Conservation (phyloP, 2,888 invertebrate genomes). For the Dastarcus helophoroides region DNA sequence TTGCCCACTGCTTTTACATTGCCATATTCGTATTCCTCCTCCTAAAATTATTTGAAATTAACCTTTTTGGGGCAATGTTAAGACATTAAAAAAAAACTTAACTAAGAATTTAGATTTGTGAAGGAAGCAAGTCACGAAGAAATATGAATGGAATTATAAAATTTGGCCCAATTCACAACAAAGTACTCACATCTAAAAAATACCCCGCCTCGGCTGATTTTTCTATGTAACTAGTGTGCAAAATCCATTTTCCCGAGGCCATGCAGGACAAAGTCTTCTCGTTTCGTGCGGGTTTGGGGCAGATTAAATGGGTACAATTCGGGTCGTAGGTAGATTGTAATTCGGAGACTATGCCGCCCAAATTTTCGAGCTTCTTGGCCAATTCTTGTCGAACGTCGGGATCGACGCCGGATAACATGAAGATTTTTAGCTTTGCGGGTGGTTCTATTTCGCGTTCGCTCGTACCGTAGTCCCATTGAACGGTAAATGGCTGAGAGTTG, state of each 20-base stretch:
- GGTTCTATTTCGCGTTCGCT: constrained; percentile 10
- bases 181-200: constrained; percentile 50
- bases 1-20: constrained; percentile 50
- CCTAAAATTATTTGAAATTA: constrained; percentile 42
- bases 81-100: too few relatives aligned
- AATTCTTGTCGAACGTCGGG: constrained; percentile 17
- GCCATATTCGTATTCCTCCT: constrained; percentile 78
- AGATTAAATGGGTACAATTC: constrained; percentile 64
- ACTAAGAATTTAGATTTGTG: not conserved
- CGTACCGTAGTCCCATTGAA: constrained; percentile 59
- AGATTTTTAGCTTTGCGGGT: constrained; percentile 16
- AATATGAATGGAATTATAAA: too few relatives aligned
- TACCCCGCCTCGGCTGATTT: constrained; percentile 48
- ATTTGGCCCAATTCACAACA: not conserved
- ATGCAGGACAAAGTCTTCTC: constrained; percentile 81
- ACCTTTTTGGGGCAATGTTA: too few relatives aligned
- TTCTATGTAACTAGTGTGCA: constrained; percentile 68
- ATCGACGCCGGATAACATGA: constrained; percentile 31
- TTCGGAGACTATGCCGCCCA: constrained; percentile 53
- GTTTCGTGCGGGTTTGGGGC: constrained; percentile 62
- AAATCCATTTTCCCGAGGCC: constrained; percentile 81
- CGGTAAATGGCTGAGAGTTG: constrained; percentile 51
- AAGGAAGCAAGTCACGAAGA: not conserved
- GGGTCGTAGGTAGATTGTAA: constrained; percentile 46
- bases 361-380: constrained; percentile 20